Percentiles rank a stretch among this genome's conserved stretches.
These are phyloP conservation scores for Pollimyrus isidori DNA, from an alignment of 2,113 vertebrate species.

Conservation along the genomic window DNA sequence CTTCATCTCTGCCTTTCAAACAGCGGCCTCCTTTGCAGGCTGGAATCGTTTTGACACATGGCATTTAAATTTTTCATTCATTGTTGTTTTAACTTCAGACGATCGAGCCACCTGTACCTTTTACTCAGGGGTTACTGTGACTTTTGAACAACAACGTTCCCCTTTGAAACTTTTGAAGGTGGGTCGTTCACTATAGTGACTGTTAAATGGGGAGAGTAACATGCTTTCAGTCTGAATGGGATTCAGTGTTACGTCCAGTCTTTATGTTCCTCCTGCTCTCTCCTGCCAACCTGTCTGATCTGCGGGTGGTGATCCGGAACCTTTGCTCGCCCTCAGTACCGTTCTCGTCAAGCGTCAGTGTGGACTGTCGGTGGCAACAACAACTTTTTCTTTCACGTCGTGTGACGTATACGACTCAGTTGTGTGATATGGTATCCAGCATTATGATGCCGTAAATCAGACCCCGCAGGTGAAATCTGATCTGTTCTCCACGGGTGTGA, in stretches of 20 bases:
- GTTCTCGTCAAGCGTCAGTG: background rate
- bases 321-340: background rate
- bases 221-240: background rate
- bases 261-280: background rate
- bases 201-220: background rate
- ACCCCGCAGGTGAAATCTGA: background rate
- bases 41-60: background rate
- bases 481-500: background rate
- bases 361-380: background rate
- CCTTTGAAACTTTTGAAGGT: background rate
- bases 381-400: background rate
- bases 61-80: background rate
- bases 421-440: background rate
- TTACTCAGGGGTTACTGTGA: background rate
- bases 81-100: background rate
- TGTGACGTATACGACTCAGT: background rate
- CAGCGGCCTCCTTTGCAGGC: background rate
- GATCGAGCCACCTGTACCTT: background rate
- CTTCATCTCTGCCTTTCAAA: background rate
- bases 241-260: background rate
- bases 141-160: conserved; percentile 5
- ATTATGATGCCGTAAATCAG: background rate
- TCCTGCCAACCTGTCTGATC: background rate
- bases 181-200: background rate
- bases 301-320: background rate